These are phyloP conservation scores for Papilio elwesi DNA, from an alignment of 2,888 invertebrate genomes.

Conservation along the genomic window DNA sequence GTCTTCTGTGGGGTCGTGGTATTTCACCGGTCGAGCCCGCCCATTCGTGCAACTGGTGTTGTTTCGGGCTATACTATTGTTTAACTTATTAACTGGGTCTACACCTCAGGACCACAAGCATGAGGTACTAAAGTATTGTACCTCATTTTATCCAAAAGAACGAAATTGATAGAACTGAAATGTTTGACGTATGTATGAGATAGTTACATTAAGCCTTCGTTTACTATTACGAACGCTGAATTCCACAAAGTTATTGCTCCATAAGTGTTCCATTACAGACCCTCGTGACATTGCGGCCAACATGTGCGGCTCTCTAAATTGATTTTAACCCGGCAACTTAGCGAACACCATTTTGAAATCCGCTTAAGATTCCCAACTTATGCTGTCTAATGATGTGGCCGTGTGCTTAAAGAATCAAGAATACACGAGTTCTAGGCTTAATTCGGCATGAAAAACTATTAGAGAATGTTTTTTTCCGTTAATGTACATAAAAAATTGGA, in stretches of 20 bases:
- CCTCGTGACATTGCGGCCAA: slow-evolving; percentile 28
- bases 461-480: too few species aligned
- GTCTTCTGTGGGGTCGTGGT: too few species aligned
- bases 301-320: slow-evolving; percentile 32
- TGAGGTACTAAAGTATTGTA: too few species aligned
- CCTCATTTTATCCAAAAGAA: background rate
- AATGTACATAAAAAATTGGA: too few species aligned
- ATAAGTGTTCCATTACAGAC: slow-evolving; percentile 38
- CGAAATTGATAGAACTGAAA: background rate
- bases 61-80: too few species aligned
- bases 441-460: background rate
- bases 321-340: slow-evolving; percentile 35
- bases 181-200: background rate
- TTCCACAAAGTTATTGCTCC: slow-evolving; percentile 25
- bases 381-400: background rate
- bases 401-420: background rate
- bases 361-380: slow-evolving; percentile 32
- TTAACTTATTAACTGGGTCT: too few species aligned
- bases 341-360: slow-evolving; percentile 32
- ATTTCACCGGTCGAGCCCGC: too few species aligned
- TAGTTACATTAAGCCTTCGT: background rate
- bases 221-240: slow-evolving; percentile 33
- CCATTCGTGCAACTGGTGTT: too few species aligned
- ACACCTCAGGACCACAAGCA: too few species aligned
- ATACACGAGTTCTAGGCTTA: background rate